A percentile compares a stretch with the other conserved stretches of the same genome.
phyloP scores from a whole-genome alignment of 2,797 vertebrate genomes.

The Galagoides demidoff region DNA sequence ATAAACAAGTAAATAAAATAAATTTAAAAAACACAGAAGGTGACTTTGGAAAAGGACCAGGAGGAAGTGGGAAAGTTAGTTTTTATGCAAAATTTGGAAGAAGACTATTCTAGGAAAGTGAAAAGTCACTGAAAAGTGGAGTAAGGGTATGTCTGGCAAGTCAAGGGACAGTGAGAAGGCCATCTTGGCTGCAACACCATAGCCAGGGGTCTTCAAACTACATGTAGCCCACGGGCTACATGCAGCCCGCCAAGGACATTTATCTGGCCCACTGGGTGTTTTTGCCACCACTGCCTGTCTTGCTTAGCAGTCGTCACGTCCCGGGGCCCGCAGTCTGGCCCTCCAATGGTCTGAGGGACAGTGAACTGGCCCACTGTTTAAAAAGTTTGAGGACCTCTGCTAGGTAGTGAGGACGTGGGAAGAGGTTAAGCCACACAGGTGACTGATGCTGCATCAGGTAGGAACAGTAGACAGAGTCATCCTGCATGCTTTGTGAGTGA shows the following conservation, averaged over 20 bases:
- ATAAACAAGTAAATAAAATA: no score
- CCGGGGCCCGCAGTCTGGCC: no score
- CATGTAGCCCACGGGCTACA: no score
- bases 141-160: background rate
- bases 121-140: background rate
- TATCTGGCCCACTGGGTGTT: no score
- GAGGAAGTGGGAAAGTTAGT: background rate
- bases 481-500: background rate
- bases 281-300: no score
- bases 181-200: background rate
- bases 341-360: no score
- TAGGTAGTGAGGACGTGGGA: fast-evolving
- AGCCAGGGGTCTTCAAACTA: no score
- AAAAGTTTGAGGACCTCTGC: no score
- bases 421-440: background rate
- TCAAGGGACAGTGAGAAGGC: background rate
- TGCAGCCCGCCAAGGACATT: no score
- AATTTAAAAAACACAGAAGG: background rate
- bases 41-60: background rate
- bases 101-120: background rate
- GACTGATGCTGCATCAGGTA: background rate
- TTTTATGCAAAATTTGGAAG: background rate
- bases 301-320: no score
- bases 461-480: fast-evolving
- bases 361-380: no score